A percentile compares a stretch with the other conserved stretches of the same genome.
phyloP scores from a whole-genome alignment of 2,797 vertebrate species.

The Petrocephalus sullivani region DNA sequence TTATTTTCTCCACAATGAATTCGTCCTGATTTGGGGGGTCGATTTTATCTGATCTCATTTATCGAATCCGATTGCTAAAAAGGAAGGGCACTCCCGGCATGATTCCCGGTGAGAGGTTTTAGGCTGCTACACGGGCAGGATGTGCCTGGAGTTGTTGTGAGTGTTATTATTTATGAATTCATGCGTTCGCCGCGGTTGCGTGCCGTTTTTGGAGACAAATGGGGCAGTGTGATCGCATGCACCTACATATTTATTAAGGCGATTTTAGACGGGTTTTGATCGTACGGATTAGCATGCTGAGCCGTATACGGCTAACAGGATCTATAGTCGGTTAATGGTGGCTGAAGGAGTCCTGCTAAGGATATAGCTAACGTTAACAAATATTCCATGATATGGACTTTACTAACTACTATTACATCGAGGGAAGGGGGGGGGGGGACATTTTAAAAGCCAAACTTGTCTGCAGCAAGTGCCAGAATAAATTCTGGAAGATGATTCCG shows the following conservation, averaged over 20 bases:
- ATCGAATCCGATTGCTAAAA: conserved; percentile 29
- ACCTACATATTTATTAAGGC: background rate
- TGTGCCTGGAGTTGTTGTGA: conserved; percentile 69
- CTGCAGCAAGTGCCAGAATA: background rate
- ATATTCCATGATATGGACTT: background rate
- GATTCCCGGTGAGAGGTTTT: conserved; percentile 47
- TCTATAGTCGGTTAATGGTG: background rate
- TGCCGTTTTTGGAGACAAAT: background rate
- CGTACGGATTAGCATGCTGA: conserved; percentile 8
- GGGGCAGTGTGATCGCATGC: background rate
- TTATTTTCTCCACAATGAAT: conserved; percentile 59
- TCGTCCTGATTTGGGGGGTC: conserved; percentile 36
- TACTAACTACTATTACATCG: background rate
- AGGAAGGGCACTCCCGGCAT: conserved; percentile 20
- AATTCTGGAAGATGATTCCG: conserved; percentile 45
- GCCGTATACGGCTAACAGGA: background rate
- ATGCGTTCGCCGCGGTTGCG: conserved; percentile 18
- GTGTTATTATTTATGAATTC: conserved; percentile 54
- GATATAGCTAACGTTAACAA: background rate
- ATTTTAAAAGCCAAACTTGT: background rate
- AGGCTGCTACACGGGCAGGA: conserved; percentile 48
- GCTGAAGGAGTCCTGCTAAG: background rate
- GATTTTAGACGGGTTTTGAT: background rate
- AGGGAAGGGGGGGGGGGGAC: background rate
- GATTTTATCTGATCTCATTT: conserved; percentile 36